These are phyloP conservation scores for Andrena hattorfiana DNA, from an alignment of 2,888 invertebrate genomes.

Conservation along the genomic window DNA sequence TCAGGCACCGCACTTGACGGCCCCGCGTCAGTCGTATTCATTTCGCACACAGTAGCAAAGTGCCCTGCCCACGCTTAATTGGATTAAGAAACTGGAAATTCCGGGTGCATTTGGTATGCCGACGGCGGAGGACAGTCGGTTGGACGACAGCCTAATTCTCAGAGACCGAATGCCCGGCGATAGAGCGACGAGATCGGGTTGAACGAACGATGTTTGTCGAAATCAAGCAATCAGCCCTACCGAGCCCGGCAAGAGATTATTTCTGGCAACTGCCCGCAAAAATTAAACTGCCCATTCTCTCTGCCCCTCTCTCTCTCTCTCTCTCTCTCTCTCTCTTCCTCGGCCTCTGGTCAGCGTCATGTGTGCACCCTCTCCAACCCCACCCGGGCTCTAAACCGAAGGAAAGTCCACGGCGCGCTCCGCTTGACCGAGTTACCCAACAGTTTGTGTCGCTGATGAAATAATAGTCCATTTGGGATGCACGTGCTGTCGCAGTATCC, in stretches of 20 bases:
- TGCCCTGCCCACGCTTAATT: conserved; percentile 70
- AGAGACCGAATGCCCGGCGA: conserved; percentile 54
- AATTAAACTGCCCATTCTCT: conserved; percentile 72
- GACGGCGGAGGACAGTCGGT: conserved; percentile 69
- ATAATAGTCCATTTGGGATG: conserved; percentile 84
- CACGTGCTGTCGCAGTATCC: conserved; percentile 80
- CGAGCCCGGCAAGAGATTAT: conserved; percentile 73
- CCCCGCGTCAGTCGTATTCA: conserved; percentile 13
- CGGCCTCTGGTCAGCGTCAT: not conserved
- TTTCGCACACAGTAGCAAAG: conserved; percentile 30
- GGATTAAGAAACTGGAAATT: conserved; percentile 77
- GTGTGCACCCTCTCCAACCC: conserved; percentile 6
- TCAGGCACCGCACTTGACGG: not conserved
- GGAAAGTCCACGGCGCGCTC: conserved; percentile 65
- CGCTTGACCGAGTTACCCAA: conserved; percentile 80
- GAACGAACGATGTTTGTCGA: conserved; percentile 79
- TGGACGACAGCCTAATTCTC: conserved; percentile 80
- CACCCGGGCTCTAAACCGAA: conserved; percentile 41
- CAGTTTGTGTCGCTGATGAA: conserved; percentile 83
- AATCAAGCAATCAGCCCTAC: conserved; percentile 81
- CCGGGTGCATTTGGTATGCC: conserved; percentile 78
- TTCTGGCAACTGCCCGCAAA: conserved; percentile 76
- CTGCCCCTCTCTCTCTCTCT: conserved; percentile 9
- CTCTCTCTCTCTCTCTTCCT: not conserved
- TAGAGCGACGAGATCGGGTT: conserved; percentile 53